phyloP scores from a whole-genome alignment of 2,888 invertebrate species.

The Selenia dentaria region DNA sequence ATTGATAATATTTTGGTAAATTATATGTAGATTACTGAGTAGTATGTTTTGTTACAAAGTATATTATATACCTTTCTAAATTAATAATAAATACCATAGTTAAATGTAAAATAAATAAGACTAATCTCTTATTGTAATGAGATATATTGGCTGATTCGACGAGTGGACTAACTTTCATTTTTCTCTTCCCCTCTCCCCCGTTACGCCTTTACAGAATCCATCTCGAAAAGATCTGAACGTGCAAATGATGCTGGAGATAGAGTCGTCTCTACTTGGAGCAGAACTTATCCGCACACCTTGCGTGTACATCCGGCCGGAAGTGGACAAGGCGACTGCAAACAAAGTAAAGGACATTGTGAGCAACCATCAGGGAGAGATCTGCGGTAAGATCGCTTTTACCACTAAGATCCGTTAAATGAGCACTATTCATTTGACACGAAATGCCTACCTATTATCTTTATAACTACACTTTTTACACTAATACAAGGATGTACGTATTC shows the following conservation, averaged over 20 bases:
- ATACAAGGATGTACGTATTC: too few relatives aligned
- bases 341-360: slow-evolving; percentile 95
- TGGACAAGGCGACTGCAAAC: slow-evolving; percentile 91
- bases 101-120: too few relatives aligned
- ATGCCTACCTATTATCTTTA: too few relatives aligned
- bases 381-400: slow-evolving; percentile 72
- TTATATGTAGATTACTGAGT: too few relatives aligned
- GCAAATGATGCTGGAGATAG: slow-evolving; percentile 96
- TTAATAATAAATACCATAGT: too few relatives aligned
- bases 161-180: slow-evolving; percentile 41
- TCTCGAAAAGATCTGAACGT: slow-evolving; percentile 96
- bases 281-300: slow-evolving; percentile 92
- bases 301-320: slow-evolving; percentile 92
- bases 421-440: too few relatives aligned
- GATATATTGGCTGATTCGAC: slow-evolving; percentile 1
- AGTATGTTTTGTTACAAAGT: too few relatives aligned
- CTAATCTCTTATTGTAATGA: too few relatives aligned
- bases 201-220: slow-evolving; percentile 89
- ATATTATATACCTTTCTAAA: too few relatives aligned
- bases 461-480: too few relatives aligned
- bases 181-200: slow-evolving; percentile 41
- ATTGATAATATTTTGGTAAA: too few relatives aligned
- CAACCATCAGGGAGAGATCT: slow-evolving; percentile 92
- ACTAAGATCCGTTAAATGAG: too few relatives aligned
- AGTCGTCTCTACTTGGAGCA: slow-evolving; percentile 92